Percentiles rank a stretch among this genome's conserved stretches.
Conservation (phyloP, 1,140 invertebrate species). For the Magallana angulata region DNA sequence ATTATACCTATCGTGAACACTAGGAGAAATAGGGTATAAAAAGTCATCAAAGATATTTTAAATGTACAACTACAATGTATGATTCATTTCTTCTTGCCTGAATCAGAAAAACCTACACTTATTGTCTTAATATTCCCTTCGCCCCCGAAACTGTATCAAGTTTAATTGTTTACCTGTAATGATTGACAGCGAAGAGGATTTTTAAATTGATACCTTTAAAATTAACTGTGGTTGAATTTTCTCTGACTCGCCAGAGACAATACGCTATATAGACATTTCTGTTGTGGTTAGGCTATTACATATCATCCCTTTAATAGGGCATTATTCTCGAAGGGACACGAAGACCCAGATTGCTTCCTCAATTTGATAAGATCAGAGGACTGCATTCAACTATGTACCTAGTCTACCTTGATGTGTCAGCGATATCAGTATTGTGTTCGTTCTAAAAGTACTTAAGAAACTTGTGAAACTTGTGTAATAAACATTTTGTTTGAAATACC, state of each 20-base stretch:
- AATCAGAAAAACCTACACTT: slow-evolving; percentile 19
- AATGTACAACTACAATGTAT: background rate
- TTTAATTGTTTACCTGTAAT: slow-evolving; percentile 7
- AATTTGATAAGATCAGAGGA: background rate
- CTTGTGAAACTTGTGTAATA: background rate
- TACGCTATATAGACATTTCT: background rate
- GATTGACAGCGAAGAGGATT: slow-evolving; percentile 8
- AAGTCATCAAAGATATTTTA: background rate
- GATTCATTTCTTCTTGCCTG: background rate
- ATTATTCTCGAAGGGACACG: slow-evolving; percentile 3
- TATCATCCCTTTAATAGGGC: background rate
- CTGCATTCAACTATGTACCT: background rate
- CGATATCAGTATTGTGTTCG: background rate
- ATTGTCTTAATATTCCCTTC: background rate
- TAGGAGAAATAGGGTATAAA: background rate
- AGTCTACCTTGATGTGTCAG: background rate
- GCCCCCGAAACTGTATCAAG: background rate
- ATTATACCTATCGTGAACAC: background rate
- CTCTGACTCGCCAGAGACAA: background rate
- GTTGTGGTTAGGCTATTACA: background rate
- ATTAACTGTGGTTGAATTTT: background rate
- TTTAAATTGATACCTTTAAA: slow-evolving; percentile 2
- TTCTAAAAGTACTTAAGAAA: slow-evolving; percentile 4
- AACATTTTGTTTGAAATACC: background rate
- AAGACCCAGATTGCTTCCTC: background rate